Evolutionary conservation across 1,140 invertebrate species (phyloP), one percentile per base, ranked within the genome.

Genomic region (Choristoneura fumiferana): DNA sequence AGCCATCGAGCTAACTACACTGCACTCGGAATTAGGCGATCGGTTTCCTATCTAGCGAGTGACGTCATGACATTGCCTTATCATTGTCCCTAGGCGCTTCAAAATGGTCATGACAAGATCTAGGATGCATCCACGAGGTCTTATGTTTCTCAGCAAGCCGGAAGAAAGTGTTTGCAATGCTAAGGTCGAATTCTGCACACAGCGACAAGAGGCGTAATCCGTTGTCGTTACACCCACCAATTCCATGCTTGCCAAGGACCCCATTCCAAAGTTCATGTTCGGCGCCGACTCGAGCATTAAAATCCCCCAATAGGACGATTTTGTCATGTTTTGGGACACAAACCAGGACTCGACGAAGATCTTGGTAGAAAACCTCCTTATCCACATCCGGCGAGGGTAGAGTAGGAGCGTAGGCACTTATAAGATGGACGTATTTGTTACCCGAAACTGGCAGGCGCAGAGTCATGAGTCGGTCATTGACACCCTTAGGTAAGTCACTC

Each of bases 371-470:
- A 14, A 40, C 38, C 1, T 14, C 3, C 14, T 70, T 70, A 53
- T 57, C 61, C 29, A 67, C 59, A 40, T 70, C 58, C 1, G 54
- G 8, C 8, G 56, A 54, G 1, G 55, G 10, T 9, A 67, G 1
- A 0, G 62, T 65, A 5, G 68, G 68, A 1, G 62, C 65, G 38
- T 70, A 67, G 0, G 35, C 60, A 39, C 62, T 63, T 4, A 71
- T 54, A n/a, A 67, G 35, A 38, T 67, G 57, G 0, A 63, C 0
- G 15, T 60, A 38, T 54, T 58, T 67, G 1, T 54, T 62, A 8
- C 36, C 4, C 9, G 38, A 3, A 12, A 60, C 12, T 8, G 8
- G 62, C n/a, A 67, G 49, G 4, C 54, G 15, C 22, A 64, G 36
- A 13, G 61, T 64, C 35, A 70, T 66, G 18, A 63, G 43, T 5